A percentile compares a stretch with the other conserved stretches of the same genome.
phyloP scores from a whole-genome alignment of 2,888 invertebrate species.

The Brenthis ino region DNA sequence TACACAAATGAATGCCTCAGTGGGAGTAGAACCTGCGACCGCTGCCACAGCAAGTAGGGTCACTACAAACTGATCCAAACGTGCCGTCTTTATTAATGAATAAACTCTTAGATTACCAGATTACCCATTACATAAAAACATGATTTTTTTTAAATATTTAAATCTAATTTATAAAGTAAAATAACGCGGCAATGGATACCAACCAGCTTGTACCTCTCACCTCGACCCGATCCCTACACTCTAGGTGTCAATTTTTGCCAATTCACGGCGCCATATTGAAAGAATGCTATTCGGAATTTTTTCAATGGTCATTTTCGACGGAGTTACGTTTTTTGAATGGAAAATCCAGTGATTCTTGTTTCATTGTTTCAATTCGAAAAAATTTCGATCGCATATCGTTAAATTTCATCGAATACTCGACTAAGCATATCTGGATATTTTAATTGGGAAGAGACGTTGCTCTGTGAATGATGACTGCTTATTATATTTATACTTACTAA shows the following conservation, averaged over 20 bases:
- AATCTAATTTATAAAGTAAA: background rate
- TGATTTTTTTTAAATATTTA: background rate
- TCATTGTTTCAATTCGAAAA: slow-evolving; percentile 22
- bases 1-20: too few species aligned
- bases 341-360: slow-evolving; percentile 30
- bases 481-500: background rate
- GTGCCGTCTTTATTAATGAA: too few species aligned
- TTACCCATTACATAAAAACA: too few species aligned
- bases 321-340: slow-evolving; percentile 41
- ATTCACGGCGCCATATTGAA: slow-evolving; percentile 51
- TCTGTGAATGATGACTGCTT: too few species aligned
- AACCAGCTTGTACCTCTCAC: background rate
- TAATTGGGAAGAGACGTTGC: slow-evolving; percentile 3
- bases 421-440: slow-evolving; percentile 8
- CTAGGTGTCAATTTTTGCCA: slow-evolving; percentile 54
- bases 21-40: too few species aligned
- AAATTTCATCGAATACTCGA: slow-evolving; percentile 19
- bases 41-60: too few species aligned
- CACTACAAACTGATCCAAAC: too few species aligned
- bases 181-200: slow-evolving; percentile 13
- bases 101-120: too few species aligned
- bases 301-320: slow-evolving; percentile 34
- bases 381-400: slow-evolving; percentile 22
- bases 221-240: slow-evolving; percentile 5
- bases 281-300: slow-evolving; percentile 40